phyloP scores from a whole-genome alignment of 2,113 vertebrate species.

The Hystrix brachyura region DNA sequence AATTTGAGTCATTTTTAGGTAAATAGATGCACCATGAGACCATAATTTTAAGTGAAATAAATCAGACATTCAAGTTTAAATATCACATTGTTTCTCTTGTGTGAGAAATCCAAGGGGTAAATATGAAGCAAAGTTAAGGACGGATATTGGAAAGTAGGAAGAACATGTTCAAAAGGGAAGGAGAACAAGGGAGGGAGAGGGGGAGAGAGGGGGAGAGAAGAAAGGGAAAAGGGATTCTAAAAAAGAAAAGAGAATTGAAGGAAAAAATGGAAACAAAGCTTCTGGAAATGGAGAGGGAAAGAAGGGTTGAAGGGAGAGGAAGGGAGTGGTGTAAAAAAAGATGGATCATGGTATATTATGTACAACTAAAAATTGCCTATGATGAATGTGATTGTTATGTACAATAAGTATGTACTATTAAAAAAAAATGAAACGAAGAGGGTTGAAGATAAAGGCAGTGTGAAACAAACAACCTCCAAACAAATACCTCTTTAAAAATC shows the following conservation, averaged over 20 bases:
- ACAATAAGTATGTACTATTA: not conserved
- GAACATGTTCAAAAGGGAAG: not conserved
- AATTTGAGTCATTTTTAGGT: not conserved
- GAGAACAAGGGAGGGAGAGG: not conserved
- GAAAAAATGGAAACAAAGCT: not conserved
- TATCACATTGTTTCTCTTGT: not conserved
- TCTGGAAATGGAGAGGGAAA: not conserved
- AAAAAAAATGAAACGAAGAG: not conserved
- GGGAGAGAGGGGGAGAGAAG: not conserved
- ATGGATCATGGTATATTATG: not conserved
- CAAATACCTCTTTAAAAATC: not conserved
- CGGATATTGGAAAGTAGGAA: not conserved
- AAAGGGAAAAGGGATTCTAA: not conserved
- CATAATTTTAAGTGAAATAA: not conserved
- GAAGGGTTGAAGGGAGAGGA: not conserved
- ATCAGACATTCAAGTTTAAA: not conserved
- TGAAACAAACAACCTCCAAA: not conserved
- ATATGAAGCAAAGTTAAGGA: not conserved
- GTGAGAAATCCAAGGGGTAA: not conserved
- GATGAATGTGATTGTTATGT: not conserved
- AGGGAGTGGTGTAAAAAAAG: not conserved
- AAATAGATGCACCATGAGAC: not conserved
- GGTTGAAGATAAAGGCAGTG: not conserved
- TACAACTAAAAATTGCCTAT: not conserved
- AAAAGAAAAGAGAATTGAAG: not conserved